Evolutionary conservation across 2,113 vertebrate species (phyloP), one percentile per base, ranked within the genome.

Genomic region (Thalassarche chlororhynchos): DNA sequence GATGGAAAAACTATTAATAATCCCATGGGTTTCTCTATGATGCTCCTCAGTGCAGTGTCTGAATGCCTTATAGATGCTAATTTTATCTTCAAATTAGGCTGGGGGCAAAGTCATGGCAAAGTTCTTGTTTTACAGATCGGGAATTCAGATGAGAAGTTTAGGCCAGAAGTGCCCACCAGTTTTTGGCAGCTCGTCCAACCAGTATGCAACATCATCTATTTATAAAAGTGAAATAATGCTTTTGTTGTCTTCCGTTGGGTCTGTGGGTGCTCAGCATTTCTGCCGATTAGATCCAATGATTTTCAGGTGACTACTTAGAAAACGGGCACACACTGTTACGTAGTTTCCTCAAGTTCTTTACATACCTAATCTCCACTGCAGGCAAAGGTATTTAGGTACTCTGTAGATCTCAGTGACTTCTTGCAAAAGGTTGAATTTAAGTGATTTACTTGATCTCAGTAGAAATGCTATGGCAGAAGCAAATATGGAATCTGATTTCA

Each of bases 301-400:
- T 84, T 93, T 91, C 10, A 38, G 26, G 7, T 60, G 36, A 47
- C 46, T 70, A 1, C 8, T 57, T 25, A 44, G 60, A 17, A 69
- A 84, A 69, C 1, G 2, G 24, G 2, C 10, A 38, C 8, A 10
- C 6, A 18, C 0, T 16, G 17, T 32, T 55, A n/a, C n/a, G 6
- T 21, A 3, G 17, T 66, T 90, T 54, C 42, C n/a, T 62, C 31
- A 61, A 57, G 40, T 55, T 72, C 25, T 87, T 84, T 23, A 47
- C 17, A 8, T 14, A 38, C 4, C 14, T 80, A 21, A 40, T 78
- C 17, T 64, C 26, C 5, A 6, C 60, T 78, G 40, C 21, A 62
- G 57, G 24, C 24, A 40, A 36, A 66, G 29, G 2, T 61, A 25
- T 66, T 40, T 75, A 40, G 25, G 4, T 71, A 13, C 16, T 70